phyloP scores from a whole-genome alignment of 1,140 invertebrate species.

The Papilio polytes region DNA sequence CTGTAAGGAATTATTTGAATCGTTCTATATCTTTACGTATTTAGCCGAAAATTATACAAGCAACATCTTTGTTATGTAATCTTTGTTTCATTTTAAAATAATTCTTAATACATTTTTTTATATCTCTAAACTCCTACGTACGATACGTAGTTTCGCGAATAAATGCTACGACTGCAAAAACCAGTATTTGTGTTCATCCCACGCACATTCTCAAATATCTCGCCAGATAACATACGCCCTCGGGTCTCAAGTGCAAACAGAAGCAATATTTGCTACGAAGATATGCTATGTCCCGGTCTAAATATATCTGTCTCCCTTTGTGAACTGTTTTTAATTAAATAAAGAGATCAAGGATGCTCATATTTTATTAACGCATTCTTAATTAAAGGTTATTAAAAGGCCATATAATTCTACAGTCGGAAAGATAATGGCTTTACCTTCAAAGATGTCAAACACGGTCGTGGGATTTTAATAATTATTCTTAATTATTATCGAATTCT shows the following conservation, averaged over 20 bases:
- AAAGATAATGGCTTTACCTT: not conserved
- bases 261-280: not conserved
- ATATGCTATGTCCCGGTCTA: not conserved
- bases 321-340: not conserved
- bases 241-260: not conserved
- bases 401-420: not conserved
- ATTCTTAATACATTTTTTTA: no score
- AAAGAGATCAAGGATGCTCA: not conserved
- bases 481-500: not conserved
- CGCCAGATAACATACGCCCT: not conserved
- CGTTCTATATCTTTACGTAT: no score
- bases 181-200: conserved; percentile 11
- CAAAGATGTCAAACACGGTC: not conserved
- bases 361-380: not conserved
- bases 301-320: not conserved
- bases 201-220: not conserved
- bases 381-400: not conserved
- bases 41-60: no score
- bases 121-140: not conserved
- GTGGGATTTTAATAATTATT: not conserved
- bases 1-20: no score
- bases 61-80: no score
- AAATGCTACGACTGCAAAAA: not conserved
- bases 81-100: no score
- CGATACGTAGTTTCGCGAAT: not conserved